These are phyloP conservation scores for Melitaea athalia DNA, from an alignment of 2,888 invertebrate species.

Conservation along the genomic window DNA sequence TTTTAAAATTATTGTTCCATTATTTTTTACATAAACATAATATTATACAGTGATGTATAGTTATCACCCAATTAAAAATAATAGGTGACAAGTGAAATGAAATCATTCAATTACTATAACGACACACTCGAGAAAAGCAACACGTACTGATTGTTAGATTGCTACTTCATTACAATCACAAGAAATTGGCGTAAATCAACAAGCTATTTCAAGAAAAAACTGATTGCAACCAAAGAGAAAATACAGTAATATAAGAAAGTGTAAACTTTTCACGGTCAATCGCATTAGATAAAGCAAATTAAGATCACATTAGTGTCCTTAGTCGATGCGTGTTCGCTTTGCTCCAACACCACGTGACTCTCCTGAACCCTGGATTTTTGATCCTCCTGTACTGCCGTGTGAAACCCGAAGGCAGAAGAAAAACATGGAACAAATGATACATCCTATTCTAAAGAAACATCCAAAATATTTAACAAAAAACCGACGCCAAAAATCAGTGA, in stretches of 20 bases:
- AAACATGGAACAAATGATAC: slow-evolving; percentile 16
- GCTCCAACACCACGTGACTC: slow-evolving; percentile 66
- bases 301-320: background rate
- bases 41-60: background rate
- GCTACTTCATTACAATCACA: background rate
- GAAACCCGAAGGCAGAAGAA: slow-evolving; percentile 32
- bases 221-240: slow-evolving; percentile 16
- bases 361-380: slow-evolving; percentile 47
- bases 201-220: slow-evolving; percentile 11
- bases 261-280: background rate
- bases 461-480: slow-evolving; percentile 40
- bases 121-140: background rate
- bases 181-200: slow-evolving; percentile 19
- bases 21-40: background rate
- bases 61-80: background rate
- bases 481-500: slow-evolving; percentile 68
- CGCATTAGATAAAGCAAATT: background rate
- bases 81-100: slow-evolving; percentile 13
- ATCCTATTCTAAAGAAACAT: slow-evolving; percentile 36
- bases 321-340: slow-evolving; percentile 68
- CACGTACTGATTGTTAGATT: slow-evolving; percentile 4
- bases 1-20: background rate
- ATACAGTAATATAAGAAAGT: slow-evolving; percentile 13
- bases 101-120: slow-evolving; percentile 7
- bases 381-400: slow-evolving; percentile 24